Evolutionary conservation across 2,888 invertebrate species (phyloP).

Genomic region (Brachylomia viminalis): DNA sequence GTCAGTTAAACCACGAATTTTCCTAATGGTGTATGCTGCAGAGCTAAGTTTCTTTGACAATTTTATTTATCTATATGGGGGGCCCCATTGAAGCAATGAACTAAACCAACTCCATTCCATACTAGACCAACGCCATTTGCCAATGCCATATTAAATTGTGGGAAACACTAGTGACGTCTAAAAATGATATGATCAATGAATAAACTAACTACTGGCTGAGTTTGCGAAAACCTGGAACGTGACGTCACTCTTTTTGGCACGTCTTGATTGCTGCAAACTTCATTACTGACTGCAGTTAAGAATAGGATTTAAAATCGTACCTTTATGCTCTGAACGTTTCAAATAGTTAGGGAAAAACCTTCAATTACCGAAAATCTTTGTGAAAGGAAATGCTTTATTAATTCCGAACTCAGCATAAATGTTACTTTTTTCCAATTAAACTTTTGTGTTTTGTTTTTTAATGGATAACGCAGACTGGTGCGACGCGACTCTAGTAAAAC

Average conservation of each 20-base stretch:
- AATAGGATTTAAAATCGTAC: slow-evolving; percentile 3
- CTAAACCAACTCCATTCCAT: too few species aligned
- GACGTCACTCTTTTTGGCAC: not conserved
- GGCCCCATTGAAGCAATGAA: too few species aligned
- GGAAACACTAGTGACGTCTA: not conserved
- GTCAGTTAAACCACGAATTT: too few species aligned
- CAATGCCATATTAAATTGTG: not conserved
- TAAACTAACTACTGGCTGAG: not conserved
- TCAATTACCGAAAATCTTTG: not conserved
- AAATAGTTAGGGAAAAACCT: not conserved
- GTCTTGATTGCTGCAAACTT: slow-evolving; percentile 18
- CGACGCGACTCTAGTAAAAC: too few species aligned
- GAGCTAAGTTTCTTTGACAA: too few species aligned
- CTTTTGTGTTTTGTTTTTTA: not conserved
- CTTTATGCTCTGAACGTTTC: not conserved
- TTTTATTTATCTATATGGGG: too few species aligned
- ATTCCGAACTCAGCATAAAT: slow-evolving; percentile 3
- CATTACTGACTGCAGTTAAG: not conserved
- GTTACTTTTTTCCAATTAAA: not conserved
- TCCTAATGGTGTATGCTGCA: too few species aligned
- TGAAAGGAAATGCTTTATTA: not conserved
- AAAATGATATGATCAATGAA: not conserved
- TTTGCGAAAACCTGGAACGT: not conserved
- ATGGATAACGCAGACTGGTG: too few species aligned
- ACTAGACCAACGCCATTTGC: too few species aligned